Conservation (phyloP, 2,113 vertebrate species). For the Orthonyx spaldingii region DNA sequence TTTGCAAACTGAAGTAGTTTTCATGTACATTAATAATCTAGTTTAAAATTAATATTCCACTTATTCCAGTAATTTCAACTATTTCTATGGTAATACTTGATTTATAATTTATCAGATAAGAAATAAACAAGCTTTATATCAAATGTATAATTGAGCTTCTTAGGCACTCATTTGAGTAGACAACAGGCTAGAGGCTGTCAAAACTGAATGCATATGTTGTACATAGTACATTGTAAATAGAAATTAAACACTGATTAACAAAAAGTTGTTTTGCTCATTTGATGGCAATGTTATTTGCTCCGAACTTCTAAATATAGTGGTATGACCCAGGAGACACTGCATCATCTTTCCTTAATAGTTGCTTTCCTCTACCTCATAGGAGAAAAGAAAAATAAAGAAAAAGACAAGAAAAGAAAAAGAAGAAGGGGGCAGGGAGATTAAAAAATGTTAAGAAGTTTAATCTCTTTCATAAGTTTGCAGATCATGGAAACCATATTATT, state of each 20-base stretch:
- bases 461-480: neutral
- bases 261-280: neutral
- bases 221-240: neutral
- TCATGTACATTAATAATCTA: neutral
- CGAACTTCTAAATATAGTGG: neutral
- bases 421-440: accelerated
- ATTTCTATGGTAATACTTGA: neutral
- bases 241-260: neutral
- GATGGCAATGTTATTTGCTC: neutral
- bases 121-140: neutral
- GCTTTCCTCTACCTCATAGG: neutral
- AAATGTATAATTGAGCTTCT: neutral
- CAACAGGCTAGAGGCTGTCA: neutral
- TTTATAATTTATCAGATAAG: neutral
- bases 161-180: neutral
- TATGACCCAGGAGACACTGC: neutral
- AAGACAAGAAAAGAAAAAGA: accelerated
- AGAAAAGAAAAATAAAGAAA: neutral
- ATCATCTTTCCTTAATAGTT: neutral
- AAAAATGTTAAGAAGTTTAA: neutral
- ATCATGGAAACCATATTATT: neutral
- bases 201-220: neutral
- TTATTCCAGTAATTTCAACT: neutral
- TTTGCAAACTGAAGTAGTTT: neutral
- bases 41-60: neutral